These are phyloP conservation scores for Spinibarbus caldwelli DNA, from an alignment of 2,797 vertebrate species.

Conservation along the genomic window DNA sequence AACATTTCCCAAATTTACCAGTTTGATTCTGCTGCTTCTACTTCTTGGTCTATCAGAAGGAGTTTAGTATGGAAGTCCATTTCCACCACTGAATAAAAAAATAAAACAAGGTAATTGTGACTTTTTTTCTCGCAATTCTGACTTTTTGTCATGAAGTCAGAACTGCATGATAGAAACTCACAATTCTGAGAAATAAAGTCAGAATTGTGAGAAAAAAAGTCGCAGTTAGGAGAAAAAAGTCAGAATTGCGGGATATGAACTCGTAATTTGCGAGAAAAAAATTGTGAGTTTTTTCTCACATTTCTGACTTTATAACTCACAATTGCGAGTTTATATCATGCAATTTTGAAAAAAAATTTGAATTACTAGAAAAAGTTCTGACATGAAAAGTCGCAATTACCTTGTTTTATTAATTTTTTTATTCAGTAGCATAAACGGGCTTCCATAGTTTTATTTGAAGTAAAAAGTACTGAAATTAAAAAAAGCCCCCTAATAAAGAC, in stretches of 20 bases:
- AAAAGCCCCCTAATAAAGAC: neutral
- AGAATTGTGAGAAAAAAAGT: neutral
- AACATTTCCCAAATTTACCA: neutral
- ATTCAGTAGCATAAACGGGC: neutral
- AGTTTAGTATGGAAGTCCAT: neutral
- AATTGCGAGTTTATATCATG: neutral
- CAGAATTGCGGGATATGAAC: too few relatives aligned
- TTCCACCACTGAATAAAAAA: neutral
- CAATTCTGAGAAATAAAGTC: neutral
- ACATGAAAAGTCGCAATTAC: neutral
- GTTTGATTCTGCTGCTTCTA: neutral
- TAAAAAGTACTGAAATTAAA: neutral
- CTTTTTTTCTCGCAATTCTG: neutral
- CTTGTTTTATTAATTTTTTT: neutral
- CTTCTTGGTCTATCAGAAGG: neutral
- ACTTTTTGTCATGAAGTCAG: neutral
- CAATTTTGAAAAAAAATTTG: neutral
- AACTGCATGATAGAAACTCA: neutral
- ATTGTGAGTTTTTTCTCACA: too few relatives aligned
- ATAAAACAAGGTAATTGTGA: neutral
- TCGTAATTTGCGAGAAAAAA: too few relatives aligned
- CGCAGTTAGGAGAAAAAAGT: neutral
- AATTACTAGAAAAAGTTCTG: neutral
- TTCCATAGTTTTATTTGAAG: neutral
- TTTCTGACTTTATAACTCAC: too few relatives aligned